Evolutionary conservation across 2,797 vertebrate genomes (phyloP).

Genomic region (Cyclopterus lumpus): DNA sequence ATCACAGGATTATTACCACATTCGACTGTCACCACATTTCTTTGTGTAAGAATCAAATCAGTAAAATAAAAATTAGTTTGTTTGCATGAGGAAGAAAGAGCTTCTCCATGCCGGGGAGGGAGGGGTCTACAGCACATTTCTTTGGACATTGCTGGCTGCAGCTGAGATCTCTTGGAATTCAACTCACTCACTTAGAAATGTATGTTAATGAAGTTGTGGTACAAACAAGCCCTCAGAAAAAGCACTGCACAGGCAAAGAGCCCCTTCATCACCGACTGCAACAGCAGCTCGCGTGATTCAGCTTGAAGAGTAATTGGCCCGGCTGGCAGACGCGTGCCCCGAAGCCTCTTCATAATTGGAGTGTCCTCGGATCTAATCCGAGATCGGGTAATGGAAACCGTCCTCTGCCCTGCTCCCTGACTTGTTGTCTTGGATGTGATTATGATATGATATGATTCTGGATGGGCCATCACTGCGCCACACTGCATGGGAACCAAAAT

Average conservation of each 20-base stretch:
- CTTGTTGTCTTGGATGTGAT: constrained; percentile 12
- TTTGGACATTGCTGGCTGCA: constrained; percentile 1
- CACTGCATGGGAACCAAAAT: not conserved
- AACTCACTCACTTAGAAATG: constrained; percentile 39
- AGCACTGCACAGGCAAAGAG: constrained; percentile 44
- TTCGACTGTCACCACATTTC: constrained; percentile 32
- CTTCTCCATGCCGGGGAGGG: not conserved
- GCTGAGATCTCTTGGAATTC: constrained; percentile 12
- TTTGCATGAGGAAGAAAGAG: not conserved
- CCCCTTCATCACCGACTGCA: constrained; percentile 37
- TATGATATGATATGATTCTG: not conserved
- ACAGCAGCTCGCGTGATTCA: constrained; percentile 37
- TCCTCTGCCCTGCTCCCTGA: constrained; percentile 7
- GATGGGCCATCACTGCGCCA: not conserved
- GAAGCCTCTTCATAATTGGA: constrained; percentile 51
- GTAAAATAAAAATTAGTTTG: not conserved
- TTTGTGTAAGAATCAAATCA: constrained; percentile 2
- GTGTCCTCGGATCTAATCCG: constrained; percentile 54
- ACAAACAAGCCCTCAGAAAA: constrained; percentile 56
- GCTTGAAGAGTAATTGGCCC: constrained; percentile 42
- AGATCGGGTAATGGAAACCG: constrained; percentile 25
- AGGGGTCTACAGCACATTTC: not conserved
- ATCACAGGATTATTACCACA: constrained; percentile 50
- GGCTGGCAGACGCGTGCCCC: constrained; percentile 34
- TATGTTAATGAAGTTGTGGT: constrained; percentile 54